A percentile compares a stretch with the other conserved stretches of the same genome.
These are phyloP conservation scores for Setophaga coronata DNA, from an alignment of 2,113 vertebrate genomes.

Conservation along the genomic window DNA sequence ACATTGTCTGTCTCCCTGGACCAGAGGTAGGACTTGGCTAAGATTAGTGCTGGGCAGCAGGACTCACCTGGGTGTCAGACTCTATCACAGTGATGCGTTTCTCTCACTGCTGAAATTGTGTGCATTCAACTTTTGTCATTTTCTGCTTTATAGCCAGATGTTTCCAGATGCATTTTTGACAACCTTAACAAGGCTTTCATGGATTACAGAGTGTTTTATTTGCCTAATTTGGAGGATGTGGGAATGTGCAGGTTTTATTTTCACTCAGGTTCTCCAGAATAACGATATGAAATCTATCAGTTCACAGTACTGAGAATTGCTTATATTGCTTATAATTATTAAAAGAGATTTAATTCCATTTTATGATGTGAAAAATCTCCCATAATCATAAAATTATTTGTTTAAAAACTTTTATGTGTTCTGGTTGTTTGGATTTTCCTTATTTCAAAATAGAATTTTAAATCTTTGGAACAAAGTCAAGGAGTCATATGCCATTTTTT, in stretches of 20 bases:
- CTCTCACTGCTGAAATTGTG: background rate
- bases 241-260: background rate
- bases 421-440: background rate
- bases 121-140: background rate
- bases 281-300: background rate
- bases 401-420: background rate
- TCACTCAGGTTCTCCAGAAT: background rate
- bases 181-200: background rate
- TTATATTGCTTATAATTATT: background rate
- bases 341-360: background rate
- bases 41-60: background rate
- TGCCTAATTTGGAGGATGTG: background rate
- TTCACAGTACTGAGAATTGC: background rate
- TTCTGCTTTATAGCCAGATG: background rate
- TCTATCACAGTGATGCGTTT: background rate
- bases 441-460: background rate
- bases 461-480: slow-evolving; percentile 29
- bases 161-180: background rate
- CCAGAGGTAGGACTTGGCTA: background rate
- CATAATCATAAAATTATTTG: background rate
- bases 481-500: background rate
- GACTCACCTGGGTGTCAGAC: background rate
- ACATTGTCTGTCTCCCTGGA: background rate
- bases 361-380: background rate
- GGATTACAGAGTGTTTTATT: background rate